phyloP scores from a whole-genome alignment of 2,797 vertebrate species.

The Ataeniobius toweri region DNA sequence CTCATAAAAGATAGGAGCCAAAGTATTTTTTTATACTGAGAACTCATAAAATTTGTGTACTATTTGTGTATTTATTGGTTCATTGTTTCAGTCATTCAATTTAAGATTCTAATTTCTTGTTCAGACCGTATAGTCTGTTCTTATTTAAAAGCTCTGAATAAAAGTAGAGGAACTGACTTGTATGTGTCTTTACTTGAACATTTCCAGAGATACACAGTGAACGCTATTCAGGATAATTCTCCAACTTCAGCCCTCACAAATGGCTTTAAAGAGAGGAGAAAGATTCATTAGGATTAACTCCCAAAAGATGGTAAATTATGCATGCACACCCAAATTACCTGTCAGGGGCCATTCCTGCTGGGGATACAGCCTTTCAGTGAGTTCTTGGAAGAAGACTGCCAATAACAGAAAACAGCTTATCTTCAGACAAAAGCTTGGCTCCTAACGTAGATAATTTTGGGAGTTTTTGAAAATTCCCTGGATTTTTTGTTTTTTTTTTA shows the following conservation, averaged over 20 bases:
- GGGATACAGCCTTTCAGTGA: constrained; percentile 53
- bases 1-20: no score
- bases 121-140: constrained; percentile 48
- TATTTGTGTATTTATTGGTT: neutral
- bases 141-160: constrained; percentile 62
- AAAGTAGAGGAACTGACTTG: constrained; percentile 54
- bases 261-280: constrained; percentile 63
- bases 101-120: constrained; percentile 2
- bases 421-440: constrained; percentile 22
- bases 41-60: neutral
- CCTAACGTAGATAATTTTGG: constrained; percentile 9
- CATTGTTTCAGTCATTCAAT: neutral
- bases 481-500: neutral
- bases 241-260: constrained; percentile 64
- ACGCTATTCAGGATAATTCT: constrained; percentile 63
- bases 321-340: constrained; percentile 79
- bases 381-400: constrained; percentile 44
- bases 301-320: constrained; percentile 81
- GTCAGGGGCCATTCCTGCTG: constrained; percentile 68
- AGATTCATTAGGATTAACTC: constrained; percentile 85
- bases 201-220: constrained; percentile 50
- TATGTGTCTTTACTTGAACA: constrained; percentile 19
- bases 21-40: neutral
- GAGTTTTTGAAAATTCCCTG: constrained; percentile 4
- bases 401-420: constrained; percentile 44